Evolutionary conservation across 1,140 invertebrate genomes (phyloP).

Genomic region (Thereuonema tuberculata): DNA sequence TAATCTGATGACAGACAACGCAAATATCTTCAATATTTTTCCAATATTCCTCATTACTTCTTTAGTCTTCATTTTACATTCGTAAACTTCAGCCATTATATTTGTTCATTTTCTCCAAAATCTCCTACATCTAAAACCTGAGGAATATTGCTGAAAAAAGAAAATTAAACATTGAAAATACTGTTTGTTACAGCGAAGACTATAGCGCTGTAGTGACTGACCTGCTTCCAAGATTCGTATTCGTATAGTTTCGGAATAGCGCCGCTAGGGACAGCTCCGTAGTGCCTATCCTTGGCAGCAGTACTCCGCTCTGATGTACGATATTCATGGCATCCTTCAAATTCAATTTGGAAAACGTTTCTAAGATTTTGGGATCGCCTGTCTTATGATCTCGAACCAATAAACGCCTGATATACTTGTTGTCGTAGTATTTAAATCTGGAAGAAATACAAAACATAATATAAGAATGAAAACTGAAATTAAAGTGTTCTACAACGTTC

Average conservation of each 20-base stretch:
- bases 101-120: no score
- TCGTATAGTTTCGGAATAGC: constrained; percentile 67
- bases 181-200: no score
- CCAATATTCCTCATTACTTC: no score
- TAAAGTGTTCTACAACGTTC: no score
- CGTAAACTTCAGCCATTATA: no score
- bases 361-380: constrained; percentile 82
- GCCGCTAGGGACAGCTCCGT: constrained; percentile 71
- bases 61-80: no score
- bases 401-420: constrained; percentile 77
- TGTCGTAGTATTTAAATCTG: constrained; percentile 87
- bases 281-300: constrained; percentile 59
- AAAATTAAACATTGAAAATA: neutral
- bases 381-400: constrained; percentile 68
- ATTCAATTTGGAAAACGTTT: constrained; percentile 83
- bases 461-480: no score
- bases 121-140: no score
- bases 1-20: no score
- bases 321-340: constrained; percentile 87
- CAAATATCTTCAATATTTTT: no score
- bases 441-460: constrained; percentile 17
- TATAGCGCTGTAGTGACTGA: no score
- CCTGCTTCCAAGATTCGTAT: constrained; percentile 20
- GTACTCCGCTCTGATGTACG: constrained; percentile 56
- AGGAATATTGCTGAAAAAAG: neutral